These are phyloP conservation scores for Probosciger aterrimus DNA, from an alignment of 2,113 vertebrate species.

Conservation along the genomic window DNA sequence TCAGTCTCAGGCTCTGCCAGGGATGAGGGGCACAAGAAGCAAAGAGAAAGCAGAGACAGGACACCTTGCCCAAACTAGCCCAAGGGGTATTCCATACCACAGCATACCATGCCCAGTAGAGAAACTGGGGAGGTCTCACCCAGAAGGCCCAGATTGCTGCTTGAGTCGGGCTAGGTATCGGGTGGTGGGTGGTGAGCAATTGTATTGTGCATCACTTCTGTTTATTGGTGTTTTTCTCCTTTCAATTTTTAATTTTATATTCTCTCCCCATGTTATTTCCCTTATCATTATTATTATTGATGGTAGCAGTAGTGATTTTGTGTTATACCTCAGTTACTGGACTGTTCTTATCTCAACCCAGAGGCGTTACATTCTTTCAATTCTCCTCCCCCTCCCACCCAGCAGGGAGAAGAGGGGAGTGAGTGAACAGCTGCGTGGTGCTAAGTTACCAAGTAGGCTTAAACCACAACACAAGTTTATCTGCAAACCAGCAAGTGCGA, in stretches of 20 bases:
- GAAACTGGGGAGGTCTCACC: no score
- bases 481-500: accelerated
- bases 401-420: not conserved
- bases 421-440: not conserved
- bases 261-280: not conserved
- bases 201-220: not conserved
- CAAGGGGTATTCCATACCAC: no score
- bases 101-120: no score
- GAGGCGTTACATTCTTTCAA: not conserved
- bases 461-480: not conserved
- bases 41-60: not conserved
- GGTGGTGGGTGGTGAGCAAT: not conserved
- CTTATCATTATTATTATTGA: not conserved
- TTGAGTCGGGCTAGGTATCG: not conserved
- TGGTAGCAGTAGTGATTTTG: not conserved
- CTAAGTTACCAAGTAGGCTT: not conserved
- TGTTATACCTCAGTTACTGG: not conserved
- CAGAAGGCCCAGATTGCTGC: no score
- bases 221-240: not conserved
- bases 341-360: no score
- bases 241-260: not conserved
- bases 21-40: not conserved
- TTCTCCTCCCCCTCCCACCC: not conserved
- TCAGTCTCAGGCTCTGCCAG: not conserved
- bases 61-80: no score